Evolutionary conservation across 2,888 invertebrate genomes (phyloP).

Genomic region (Stegophylla sp.): DNA sequence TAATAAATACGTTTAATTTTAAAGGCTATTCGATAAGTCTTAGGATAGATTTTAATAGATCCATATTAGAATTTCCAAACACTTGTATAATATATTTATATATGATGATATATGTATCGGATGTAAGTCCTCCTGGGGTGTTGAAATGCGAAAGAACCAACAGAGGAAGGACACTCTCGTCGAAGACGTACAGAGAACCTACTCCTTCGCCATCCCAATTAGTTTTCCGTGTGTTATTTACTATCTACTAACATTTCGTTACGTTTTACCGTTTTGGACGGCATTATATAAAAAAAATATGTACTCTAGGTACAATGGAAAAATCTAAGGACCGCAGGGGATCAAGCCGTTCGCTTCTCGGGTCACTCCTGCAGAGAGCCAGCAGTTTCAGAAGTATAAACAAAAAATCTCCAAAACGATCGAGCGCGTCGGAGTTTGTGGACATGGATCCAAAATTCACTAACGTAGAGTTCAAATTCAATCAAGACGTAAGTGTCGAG

Average conservation of each 20-base stretch:
- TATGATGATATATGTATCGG: conserved; percentile 44
- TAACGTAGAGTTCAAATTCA: conserved; percentile 66
- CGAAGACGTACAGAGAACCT: conserved; percentile 55
- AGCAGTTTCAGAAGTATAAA: conserved; percentile 61
- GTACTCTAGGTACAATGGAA: conserved; percentile 50
- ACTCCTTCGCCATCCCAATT: conserved; percentile 55
- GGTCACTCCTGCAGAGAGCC: conserved; percentile 63
- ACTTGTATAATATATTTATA: conserved; percentile 40
- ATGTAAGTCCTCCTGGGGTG: conserved; percentile 58
- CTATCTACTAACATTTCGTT: conserved; percentile 48
- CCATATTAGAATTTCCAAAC: conserved; percentile 31
- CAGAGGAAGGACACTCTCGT: conserved; percentile 56
- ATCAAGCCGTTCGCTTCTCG: conserved; percentile 65
- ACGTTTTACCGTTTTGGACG: not conserved
- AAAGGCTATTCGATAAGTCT: conserved; percentile 37
- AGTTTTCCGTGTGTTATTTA: conserved; percentile 58
- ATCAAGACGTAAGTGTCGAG: conserved; percentile 62
- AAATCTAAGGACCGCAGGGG: conserved; percentile 60
- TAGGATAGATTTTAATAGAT: conserved; percentile 30
- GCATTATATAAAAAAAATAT: conserved; percentile 3
- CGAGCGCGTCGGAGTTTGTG: conserved; percentile 47
- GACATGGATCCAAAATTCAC: conserved; percentile 66
- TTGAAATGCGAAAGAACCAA: conserved; percentile 52
- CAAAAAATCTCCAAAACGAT: conserved; percentile 60
- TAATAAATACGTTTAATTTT: conserved; percentile 15